Base-by-base conservation (phyloP, 2,797 vertebrate species). In the Chaetodon trifasciatus region DNA sequence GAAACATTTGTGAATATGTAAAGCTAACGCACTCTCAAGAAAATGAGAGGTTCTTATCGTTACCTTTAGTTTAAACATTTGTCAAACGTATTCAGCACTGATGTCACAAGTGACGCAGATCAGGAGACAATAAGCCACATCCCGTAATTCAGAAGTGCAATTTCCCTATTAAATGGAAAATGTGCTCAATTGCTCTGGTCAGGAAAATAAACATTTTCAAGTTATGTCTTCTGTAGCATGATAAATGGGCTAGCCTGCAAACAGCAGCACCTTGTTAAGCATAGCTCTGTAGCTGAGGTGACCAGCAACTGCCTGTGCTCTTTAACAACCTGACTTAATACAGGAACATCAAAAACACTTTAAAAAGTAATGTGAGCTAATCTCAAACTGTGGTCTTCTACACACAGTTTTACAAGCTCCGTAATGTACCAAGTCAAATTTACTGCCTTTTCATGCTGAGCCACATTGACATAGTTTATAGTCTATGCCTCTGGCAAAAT, bases 381-480 rank as follows among this genome's bases (percentile, higher is more conserved):
- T 73, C 10, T 44, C 17, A 71, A 67, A 60, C 15, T 40, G 35
- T 28, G 58, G 50, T 72, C 39, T 39, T 53, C 10, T 5, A 21
- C 4, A 15, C 28, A 42, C 32, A 49, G 37, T 46, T 67, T 39
- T 40, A 24, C 32, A 62, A 49, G 35, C 19, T 49, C 10, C 35
- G 8, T 52, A 55, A 60, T 40, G 37, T 15, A 44, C 37, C n/a
- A 50, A 12, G 23, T 8, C 12, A 35, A 6, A 2, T 78, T 68
- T 60, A 61, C 42, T 23, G 63, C 35, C 23, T 49, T 24, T 64
- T 65, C 3, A 76, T 61, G 5, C 44, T 17, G 16, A 64, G n/a
- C 13, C 11, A 28, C 17, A 74, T 12, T 49, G 6, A 53, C 46
- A 37, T 21, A 35, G n/a, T 40, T 32, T 32, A 32, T 32, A 32